Evolutionary conservation across 2,113 vertebrate species (phyloP).

Genomic region (Tetrao urogallus): DNA sequence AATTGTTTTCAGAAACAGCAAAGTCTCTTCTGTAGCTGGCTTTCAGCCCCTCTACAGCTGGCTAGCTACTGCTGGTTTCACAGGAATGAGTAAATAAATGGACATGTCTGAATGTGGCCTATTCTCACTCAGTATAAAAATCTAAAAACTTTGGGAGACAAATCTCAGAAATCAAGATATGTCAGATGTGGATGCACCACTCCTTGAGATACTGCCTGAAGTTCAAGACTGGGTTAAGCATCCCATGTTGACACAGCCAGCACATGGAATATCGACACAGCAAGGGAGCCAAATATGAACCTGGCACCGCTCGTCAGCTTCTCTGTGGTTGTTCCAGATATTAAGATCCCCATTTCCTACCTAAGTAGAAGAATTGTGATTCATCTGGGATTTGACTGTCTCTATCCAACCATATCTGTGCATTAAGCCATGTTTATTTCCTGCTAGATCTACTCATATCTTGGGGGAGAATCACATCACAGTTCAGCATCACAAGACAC

Average conservation of each 20-base stretch:
- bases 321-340: background rate
- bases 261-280: accelerated
- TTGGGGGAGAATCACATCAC: slow-evolving; percentile 1
- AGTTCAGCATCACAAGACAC: slow-evolving; percentile 19
- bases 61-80: background rate
- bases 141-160: background rate
- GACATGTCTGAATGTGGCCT: background rate
- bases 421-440: slow-evolving; percentile 11
- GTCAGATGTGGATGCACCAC: background rate
- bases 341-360: background rate
- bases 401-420: background rate
- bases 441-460: background rate
- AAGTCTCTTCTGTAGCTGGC: background rate
- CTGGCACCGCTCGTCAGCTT: background rate
- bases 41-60: background rate
- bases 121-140: background rate
- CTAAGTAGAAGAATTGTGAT: background rate
- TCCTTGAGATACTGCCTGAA: background rate
- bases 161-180: background rate
- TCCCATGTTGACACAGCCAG: background rate
- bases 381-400: background rate
- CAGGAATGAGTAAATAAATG: background rate
- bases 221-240: background rate
- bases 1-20: slow-evolving; percentile 3
- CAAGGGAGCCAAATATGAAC: background rate